A percentile compares a stretch with the other conserved stretches of the same genome.
These are phyloP conservation scores for Dromius quadrimaculatus DNA, from an alignment of 2,888 invertebrate species.

Conservation along the genomic window DNA sequence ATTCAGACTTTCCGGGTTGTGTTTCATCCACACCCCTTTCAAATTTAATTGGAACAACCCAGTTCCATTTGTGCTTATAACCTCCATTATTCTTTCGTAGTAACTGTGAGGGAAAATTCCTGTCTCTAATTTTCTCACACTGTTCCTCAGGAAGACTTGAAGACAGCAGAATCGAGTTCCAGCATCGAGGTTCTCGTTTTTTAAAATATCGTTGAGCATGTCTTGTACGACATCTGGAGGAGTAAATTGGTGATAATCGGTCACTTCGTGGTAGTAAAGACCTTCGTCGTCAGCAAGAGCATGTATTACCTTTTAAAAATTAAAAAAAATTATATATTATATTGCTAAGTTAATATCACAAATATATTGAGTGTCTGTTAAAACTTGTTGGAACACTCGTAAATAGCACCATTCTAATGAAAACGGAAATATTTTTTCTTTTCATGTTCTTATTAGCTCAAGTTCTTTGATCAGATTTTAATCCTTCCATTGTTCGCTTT, in stretches of 20 bases:
- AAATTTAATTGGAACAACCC: constrained; percentile 75
- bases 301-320: constrained; percentile 60
- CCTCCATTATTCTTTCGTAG: constrained; percentile 76
- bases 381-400: no score
- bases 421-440: no score
- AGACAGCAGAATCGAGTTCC: constrained; percentile 76
- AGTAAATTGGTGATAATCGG: constrained; percentile 64
- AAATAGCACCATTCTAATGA: no score
- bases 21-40: constrained; percentile 81
- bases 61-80: constrained; percentile 74
- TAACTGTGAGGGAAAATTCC: constrained; percentile 80
- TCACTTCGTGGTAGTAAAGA: constrained; percentile 66
- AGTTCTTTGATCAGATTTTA: no score
- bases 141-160: constrained; percentile 74
- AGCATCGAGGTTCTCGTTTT: constrained; percentile 76
- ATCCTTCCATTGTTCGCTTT: no score
- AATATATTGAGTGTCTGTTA: background rate
- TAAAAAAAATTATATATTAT: background rate
- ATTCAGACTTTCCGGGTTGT: constrained; percentile 74
- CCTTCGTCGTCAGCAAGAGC: constrained; percentile 73
- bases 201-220: constrained; percentile 74
- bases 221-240: constrained; percentile 79
- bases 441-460: no score
- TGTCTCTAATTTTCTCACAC: constrained; percentile 75
- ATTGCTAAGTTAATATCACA: no score